These are phyloP conservation scores for Anthoscopus minutus DNA, from an alignment of 2,113 vertebrate genomes.

Conservation along the genomic window DNA sequence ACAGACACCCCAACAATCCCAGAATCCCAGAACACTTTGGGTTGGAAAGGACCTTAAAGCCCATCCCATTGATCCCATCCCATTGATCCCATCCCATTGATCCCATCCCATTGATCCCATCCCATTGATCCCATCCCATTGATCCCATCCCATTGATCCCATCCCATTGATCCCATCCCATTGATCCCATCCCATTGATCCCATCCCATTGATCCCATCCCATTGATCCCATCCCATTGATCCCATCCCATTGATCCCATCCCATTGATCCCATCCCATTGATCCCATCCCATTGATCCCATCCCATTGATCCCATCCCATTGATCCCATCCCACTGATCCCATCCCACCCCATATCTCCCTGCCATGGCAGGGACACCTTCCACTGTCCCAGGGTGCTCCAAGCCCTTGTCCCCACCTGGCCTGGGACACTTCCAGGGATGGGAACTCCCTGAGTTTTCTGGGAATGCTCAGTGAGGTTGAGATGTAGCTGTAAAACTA, in stretches of 20 bases:
- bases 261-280: too few relatives aligned
- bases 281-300: too few relatives aligned
- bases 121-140: too few relatives aligned
- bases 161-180: too few relatives aligned
- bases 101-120: neutral
- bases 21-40: neutral
- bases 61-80: neutral
- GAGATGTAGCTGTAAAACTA: neutral
- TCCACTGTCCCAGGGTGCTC: neutral
- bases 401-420: neutral
- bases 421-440: neutral
- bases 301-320: neutral
- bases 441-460: neutral
- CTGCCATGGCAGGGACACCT: neutral
- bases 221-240: too few relatives aligned
- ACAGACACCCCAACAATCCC: neutral
- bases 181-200: too few relatives aligned
- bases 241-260: too few relatives aligned
- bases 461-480: neutral
- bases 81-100: neutral
- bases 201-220: too few relatives aligned
- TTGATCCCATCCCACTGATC: neutral
- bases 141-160: too few relatives aligned
- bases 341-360: neutral
- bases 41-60: too few relatives aligned